phyloP scores from a whole-genome alignment of 2,888 invertebrate species.

The Cremastinae sp. region DNA sequence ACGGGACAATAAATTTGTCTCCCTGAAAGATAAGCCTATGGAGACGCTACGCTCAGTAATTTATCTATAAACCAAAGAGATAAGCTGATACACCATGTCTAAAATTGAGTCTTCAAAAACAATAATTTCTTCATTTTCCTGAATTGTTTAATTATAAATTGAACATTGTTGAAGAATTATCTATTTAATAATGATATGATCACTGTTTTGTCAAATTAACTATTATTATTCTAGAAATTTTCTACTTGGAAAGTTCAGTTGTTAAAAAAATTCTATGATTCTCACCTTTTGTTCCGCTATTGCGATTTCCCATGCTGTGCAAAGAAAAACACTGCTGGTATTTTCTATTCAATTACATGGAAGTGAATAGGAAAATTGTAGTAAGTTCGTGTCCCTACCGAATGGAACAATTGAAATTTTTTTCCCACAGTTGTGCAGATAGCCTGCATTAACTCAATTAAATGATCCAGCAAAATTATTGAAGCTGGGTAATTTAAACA shows the following conservation, averaged over 20 bases:
- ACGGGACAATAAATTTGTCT: conserved; percentile 48
- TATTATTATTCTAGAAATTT: background rate
- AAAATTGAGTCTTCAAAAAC: conserved; percentile 33
- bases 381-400: conserved; percentile 5
- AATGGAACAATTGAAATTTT: conserved; percentile 41
- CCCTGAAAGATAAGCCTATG: conserved; percentile 38
- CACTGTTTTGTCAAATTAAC: background rate
- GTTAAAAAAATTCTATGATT: conserved; percentile 20
- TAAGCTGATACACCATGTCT: conserved; percentile 43
- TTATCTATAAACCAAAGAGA: conserved; percentile 47
- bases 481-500: too few relatives aligned
- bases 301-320: conserved; percentile 35
- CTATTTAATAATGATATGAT: background rate
- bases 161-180: background rate
- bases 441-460: conserved; percentile 46
- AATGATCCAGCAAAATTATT: conserved; percentile 36
- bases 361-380: conserved; percentile 31
- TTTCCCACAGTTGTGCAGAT: conserved; percentile 48
- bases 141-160: background rate
- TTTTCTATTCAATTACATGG: conserved; percentile 42
- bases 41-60: conserved; percentile 26
- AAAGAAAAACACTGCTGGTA: conserved; percentile 11
- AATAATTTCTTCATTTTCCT: background rate
- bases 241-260: background rate
- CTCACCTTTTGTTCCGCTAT: conserved; percentile 40